Base-by-base conservation (phyloP, 2,888 invertebrate species). In the Caenorhabditis doughertyi region DNA sequence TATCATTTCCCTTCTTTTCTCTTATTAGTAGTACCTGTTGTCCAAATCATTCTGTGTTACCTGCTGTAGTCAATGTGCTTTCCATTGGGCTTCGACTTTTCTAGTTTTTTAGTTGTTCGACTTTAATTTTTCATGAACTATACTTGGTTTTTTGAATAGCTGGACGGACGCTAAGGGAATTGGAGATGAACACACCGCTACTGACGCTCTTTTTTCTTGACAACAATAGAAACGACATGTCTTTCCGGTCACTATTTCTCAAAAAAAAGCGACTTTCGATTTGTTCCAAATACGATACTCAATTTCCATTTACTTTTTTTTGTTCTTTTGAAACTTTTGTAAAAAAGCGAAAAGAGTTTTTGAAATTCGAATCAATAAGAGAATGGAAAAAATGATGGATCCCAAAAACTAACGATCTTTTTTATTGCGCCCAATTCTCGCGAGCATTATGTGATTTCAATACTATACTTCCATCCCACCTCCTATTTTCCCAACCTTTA, bases 221-320 rank as follows among this genome's bases (percentile, higher is more conserved):
- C 77, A 68, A 77, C 77, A 77, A 77, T 60, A 76, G 67, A 58
- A 51, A 35, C 47, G 42, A 60, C 67, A 39, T 68, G 51, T 77
- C 77, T 60, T 76, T 77, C 77, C 77, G 77, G 77, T 68, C 68
- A 77, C 77, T 60, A 58, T 76, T 74, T 67, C 58, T 29, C 29
- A 70, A 55, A 55, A 70, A 58, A 56, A 35, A 35, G 32, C 51
- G 56, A 58, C 56, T 71, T 71, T 58, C 58, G 71, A 60, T 71
- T 71, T 49, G 71, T 51, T 29, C 71, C 39, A 29, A 58, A 70
- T 70, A 65, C 65, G 65, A 65, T 65, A 51, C 65, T 65, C 64
- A 64, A 29, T 64, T 64, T 9, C 21, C 32, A 25, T 23, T 49
- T 27, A 13, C 27, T 21, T 65, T 49, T 49, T 9, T 25, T 42